Evolutionary conservation across 2,888 invertebrate genomes (phyloP).

Genomic region (Liopterus haemorrhoidalis): DNA sequence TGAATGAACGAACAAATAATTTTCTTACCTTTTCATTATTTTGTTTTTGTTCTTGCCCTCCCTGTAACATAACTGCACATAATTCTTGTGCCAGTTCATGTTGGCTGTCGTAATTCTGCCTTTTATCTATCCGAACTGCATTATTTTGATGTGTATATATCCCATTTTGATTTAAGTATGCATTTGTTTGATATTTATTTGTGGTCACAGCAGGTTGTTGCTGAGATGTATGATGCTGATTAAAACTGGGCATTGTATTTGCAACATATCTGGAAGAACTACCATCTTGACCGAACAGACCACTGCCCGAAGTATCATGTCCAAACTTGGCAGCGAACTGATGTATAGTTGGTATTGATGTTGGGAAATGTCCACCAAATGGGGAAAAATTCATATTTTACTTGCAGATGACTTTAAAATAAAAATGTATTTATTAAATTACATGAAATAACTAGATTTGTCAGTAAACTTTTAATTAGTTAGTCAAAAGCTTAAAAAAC

Average conservation of each 20-base stretch:
- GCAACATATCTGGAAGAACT: slow-evolving; percentile 38
- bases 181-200: slow-evolving; percentile 37
- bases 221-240: slow-evolving; percentile 42
- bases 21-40: slow-evolving; percentile 37
- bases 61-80: slow-evolving; percentile 41
- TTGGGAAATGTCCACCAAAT: slow-evolving; percentile 74
- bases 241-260: slow-evolving; percentile 48
- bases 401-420: slow-evolving; percentile 14
- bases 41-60: slow-evolving; percentile 19
- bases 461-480: no score
- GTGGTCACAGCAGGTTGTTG: slow-evolving; percentile 38
- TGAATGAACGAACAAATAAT: neutral
- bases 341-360: slow-evolving; percentile 72
- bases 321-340: slow-evolving; percentile 73
- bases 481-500: no score
- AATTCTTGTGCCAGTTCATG: slow-evolving; percentile 42
- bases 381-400: slow-evolving; percentile 83
- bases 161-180: slow-evolving; percentile 39
- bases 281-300: slow-evolving; percentile 33
- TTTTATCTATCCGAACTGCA: slow-evolving; percentile 39
- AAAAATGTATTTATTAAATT: no score
- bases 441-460: no score
- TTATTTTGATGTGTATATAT: slow-evolving; percentile 39
- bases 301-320: slow-evolving; percentile 40
- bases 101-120: slow-evolving; percentile 39